Conservation (phyloP, 2,797 vertebrate genomes). For the Aldrovandia affinis region DNA sequence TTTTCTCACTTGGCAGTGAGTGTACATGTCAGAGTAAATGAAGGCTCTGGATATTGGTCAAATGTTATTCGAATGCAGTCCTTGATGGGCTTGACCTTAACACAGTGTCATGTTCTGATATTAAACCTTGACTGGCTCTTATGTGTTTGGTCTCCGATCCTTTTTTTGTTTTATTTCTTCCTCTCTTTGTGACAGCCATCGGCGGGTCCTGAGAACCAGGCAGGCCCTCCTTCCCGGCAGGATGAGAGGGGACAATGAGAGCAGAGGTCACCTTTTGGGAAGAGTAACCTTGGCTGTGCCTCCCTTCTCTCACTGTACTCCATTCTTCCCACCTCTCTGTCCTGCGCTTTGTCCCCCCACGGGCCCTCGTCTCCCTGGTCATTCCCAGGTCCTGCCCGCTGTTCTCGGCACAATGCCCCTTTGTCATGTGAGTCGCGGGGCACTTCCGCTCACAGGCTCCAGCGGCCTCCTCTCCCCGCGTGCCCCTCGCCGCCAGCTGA, state of each 20-base stretch:
- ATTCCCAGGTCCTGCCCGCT: conserved; percentile 52
- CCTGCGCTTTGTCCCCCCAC: conserved; percentile 30
- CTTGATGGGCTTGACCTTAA: background rate
- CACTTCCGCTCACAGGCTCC: conserved; percentile 49
- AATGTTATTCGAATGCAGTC: background rate
- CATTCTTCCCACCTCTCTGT: conserved; percentile 19
- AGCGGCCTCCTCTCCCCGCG: background rate
- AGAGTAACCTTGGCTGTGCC: conserved; percentile 28
- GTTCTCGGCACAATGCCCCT: conserved; percentile 55
- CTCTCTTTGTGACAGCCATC: conserved; percentile 38
- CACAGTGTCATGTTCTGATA: background rate
- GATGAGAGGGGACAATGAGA: conserved; percentile 39
- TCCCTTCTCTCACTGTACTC: conserved; percentile 15
- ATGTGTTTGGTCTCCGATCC: background rate
- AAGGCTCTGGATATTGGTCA: background rate
- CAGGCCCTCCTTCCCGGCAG: conserved; percentile 32
- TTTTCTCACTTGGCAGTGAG: too few species aligned
- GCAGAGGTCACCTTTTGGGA: conserved; percentile 32
- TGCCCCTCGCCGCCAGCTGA: background rate
- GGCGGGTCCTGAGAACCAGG: conserved; percentile 32
- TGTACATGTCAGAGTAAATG: background rate
- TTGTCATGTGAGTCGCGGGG: conserved; percentile 50
- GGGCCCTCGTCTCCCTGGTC: conserved; percentile 27
- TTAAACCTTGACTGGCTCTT: conserved; percentile 12
- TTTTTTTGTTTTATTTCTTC: conserved; percentile 32